Percentiles rank a stretch among this genome's conserved stretches.
phyloP scores from a whole-genome alignment of 1,140 invertebrate species.

The Cydia amplana region DNA sequence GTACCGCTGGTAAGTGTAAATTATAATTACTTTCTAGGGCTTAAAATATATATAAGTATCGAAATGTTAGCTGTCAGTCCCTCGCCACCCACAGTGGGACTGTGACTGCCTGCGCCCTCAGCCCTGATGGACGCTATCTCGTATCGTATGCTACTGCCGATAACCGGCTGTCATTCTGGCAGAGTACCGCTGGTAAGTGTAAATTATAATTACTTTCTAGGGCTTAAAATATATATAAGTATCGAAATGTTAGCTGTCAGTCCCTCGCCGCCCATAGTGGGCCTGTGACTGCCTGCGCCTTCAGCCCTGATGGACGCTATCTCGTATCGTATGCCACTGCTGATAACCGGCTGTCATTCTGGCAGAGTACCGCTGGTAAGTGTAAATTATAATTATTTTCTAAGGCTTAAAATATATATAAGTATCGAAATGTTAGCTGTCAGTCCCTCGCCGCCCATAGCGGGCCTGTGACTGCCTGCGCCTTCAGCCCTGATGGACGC shows the following conservation, averaged over 20 bases:
- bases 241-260: slow-evolving; percentile 86
- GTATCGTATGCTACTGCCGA: slow-evolving; percentile 80
- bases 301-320: slow-evolving; percentile 79
- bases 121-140: not conserved
- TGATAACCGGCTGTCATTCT: slow-evolving; percentile 98
- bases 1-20: slow-evolving; percentile 82
- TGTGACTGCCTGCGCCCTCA: slow-evolving; percentile 96
- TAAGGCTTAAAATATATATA: too few relatives aligned
- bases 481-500: slow-evolving; percentile 84
- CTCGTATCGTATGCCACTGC: slow-evolving; percentile 47
- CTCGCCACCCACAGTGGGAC: slow-evolving; percentile 92
- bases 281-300: slow-evolving; percentile 94
- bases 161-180: slow-evolving; percentile 98
- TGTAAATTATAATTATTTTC: not conserved
- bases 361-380: slow-evolving; percentile 92
- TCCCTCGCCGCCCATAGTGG: slow-evolving; percentile 92
- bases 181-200: slow-evolving; percentile 88
- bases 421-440: slow-evolving; percentile 82
- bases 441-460: slow-evolving; percentile 95
- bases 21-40: too few relatives aligned
- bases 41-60: too few relatives aligned
- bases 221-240: too few relatives aligned
- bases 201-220: too few relatives aligned
- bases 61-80: slow-evolving; percentile 87
- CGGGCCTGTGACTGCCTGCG: slow-evolving; percentile 92